Base-by-base conservation (phyloP, 30 jellyfish, hydroid and myxozoan genomes). In the Rhopilema esculentum region DNA sequence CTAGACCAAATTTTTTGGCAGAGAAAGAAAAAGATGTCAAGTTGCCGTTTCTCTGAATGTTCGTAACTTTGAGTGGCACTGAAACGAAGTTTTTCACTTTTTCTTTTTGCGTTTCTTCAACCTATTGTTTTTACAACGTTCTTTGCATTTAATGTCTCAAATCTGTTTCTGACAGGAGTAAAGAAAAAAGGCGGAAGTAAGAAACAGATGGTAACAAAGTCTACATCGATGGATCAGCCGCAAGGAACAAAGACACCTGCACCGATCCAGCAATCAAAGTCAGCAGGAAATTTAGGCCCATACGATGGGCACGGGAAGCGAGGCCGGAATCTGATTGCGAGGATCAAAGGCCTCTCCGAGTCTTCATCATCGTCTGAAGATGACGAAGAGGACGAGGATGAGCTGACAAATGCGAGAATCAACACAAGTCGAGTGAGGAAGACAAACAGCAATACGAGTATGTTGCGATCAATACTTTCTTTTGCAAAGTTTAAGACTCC, bases 261-360 rank as follows among this genome's bases (percentile, higher is more conserved):
- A 69, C 79, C 89, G 33, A 20, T 75, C 26, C 94, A 84, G 28
- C 80, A 74, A 27, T 83, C 94, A 15, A 64, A 22, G 64, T 82
- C 94, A 16, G 78, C 77, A 22, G 89, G 91, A 15, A 87, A 82
- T 65, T 33, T 82, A 18, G 94, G 94, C 20, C 97, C 97, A 18
- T 89, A 89, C 62, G 90, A 89, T 49, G 97, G 94, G 20, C 97
- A 93, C 66, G 93, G 96, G 27, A 89, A 75, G 49, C 49, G 95
- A 63, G 99, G 99, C 49, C 74, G 91, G 85, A 90, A 89, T 62
- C 40, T 95, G 18, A 95, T 95, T 12, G 87, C 99, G 20, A 73
- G 99, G 33, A 95, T 95, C 65, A 89, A 88, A 51, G 89, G 91
- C 29, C 88, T 72, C 18, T 77, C 97, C 1, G 97, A 90, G 19